A percentile compares a stretch with the other conserved stretches of the same genome.
These are phyloP conservation scores for Camptogramma bilineatum DNA, from an alignment of 2,888 invertebrate genomes.

Conservation along the genomic window DNA sequence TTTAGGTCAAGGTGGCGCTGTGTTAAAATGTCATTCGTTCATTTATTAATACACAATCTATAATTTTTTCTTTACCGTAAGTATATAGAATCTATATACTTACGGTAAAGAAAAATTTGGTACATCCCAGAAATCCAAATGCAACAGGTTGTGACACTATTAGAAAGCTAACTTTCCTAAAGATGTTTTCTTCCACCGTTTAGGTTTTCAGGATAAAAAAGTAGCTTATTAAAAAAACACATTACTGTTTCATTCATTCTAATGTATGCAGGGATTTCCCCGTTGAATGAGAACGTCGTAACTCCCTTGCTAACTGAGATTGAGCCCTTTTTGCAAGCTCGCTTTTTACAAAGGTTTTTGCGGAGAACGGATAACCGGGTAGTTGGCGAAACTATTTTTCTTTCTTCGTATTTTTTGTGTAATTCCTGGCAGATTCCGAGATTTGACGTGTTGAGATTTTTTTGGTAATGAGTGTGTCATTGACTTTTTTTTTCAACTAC, in stretches of 20 bases:
- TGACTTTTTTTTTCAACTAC: not conserved
- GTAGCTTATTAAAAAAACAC: not conserved
- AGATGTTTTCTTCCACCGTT: no score
- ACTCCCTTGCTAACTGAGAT: slow-evolving; percentile 27
- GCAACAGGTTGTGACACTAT: no score
- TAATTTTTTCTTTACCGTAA: no score
- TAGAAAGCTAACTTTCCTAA: no score
- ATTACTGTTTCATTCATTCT: not conserved
- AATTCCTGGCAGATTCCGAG: slow-evolving; percentile 6
- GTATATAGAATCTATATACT: no score
- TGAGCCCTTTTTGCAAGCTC: slow-evolving; percentile 24
- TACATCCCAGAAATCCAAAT: no score
- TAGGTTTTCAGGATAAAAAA: no score
- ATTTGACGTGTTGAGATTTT: slow-evolving; percentile 11
- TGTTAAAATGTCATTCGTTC: no score
- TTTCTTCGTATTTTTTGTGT: slow-evolving; percentile 21
- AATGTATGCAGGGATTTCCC: slow-evolving; percentile 22
- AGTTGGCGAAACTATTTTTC: slow-evolving; percentile 30
- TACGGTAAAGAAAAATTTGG: no score
- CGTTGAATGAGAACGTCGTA: slow-evolving; percentile 25
- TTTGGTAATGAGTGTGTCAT: not conserved
- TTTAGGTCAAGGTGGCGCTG: no score
- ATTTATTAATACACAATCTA: no score
- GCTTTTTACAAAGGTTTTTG: slow-evolving; percentile 32
- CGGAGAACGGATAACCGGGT: slow-evolving; percentile 10